Evolutionary conservation across 2,113 vertebrate genomes (phyloP).

Genomic region (Lutjanus erythropterus): DNA sequence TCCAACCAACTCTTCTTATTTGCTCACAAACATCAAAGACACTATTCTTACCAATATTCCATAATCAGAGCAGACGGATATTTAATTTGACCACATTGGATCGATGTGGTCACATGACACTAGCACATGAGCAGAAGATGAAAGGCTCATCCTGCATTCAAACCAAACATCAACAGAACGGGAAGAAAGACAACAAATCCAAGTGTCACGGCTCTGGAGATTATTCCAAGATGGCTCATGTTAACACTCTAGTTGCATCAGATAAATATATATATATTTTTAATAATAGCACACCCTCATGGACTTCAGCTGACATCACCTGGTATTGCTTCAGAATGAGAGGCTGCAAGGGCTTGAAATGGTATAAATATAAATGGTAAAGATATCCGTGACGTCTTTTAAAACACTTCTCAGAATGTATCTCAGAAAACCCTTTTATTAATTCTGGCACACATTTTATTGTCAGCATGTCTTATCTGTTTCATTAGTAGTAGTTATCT

Average conservation of each 20-base stretch:
- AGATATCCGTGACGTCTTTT: no score
- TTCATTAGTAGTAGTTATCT: no score
- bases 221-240: background rate
- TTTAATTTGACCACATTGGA: background rate
- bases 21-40: background rate
- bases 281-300: no score
- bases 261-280: background rate
- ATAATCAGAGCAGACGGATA: background rate
- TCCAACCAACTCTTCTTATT: conserved; percentile 12
- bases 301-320: no score
- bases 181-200: background rate
- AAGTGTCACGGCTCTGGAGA: background rate
- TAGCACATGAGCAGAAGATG: background rate
- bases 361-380: no score
- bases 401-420: no score
- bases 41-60: background rate
- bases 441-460: no score
- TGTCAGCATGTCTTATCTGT: no score
- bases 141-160: background rate
- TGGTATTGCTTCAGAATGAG: no score
- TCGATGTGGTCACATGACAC: background rate
- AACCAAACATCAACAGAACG: background rate
- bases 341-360: no score
- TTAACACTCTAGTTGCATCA: background rate
- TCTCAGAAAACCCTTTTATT: no score